Evolutionary conservation across 2,797 vertebrate genomes (phyloP).

Genomic region (Mus spretus): DNA sequence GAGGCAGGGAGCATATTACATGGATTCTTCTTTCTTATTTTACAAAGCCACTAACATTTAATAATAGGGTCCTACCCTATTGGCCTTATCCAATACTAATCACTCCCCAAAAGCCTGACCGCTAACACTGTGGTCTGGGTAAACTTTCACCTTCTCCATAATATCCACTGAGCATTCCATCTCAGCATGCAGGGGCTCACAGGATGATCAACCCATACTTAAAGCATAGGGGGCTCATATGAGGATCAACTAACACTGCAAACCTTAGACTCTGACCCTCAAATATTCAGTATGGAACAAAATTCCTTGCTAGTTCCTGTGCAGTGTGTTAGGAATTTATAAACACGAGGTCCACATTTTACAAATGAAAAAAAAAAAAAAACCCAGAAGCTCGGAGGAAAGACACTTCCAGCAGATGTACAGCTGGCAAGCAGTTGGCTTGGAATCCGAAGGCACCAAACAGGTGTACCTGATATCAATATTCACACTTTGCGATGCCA

Average conservation of each 20-base stretch:
- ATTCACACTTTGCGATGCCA: conserved; percentile 6
- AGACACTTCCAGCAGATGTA: background rate
- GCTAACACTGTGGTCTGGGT: background rate
- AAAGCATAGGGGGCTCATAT: background rate
- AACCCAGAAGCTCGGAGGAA: conserved; percentile 28
- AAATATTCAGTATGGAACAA: background rate
- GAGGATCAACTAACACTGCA: conserved; percentile 10
- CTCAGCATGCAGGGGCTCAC: background rate
- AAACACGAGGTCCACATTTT: background rate
- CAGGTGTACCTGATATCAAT: conserved; percentile 10
- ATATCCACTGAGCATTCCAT: background rate
- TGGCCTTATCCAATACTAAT: background rate
- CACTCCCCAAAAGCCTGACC: background rate
- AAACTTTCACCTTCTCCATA: background rate
- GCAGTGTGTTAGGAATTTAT: background rate
- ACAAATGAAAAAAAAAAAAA: background rate
- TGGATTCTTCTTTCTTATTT: background rate
- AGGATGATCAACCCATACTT: background rate
- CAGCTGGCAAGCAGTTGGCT: conserved; percentile 1
- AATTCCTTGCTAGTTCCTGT: conserved; percentile 7
- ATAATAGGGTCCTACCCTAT: background rate
- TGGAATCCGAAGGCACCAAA: background rate
- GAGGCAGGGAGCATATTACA: background rate
- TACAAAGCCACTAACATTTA: background rate
- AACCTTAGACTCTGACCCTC: background rate